Base-by-base conservation (phyloP, 1,140 invertebrate genomes). In the Drosophila pachea region DNA sequence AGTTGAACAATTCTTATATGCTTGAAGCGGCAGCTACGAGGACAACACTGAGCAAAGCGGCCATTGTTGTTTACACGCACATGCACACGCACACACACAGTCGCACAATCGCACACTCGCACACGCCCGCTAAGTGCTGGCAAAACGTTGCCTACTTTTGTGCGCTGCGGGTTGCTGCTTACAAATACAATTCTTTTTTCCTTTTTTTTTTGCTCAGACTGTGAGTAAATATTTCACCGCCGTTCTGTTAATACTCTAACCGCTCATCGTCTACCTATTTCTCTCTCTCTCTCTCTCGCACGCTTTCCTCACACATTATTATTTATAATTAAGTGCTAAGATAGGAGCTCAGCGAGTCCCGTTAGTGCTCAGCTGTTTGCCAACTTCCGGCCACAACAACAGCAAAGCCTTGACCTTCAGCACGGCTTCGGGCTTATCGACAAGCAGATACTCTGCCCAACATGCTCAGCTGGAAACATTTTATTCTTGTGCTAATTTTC, bases 321-420 rank as follows among this genome's bases (percentile, higher is more conserved):
- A 22, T 83, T 84, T 78, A 73, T 84, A 84, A 84, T 84, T 84
- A 76, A 83, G 62, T 64, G 65, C 68, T 61, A 49, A 73, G 72
- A 83, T 73, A 78, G 47, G 47, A 22, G 52, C 22, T 52, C 32
- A 65, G 53, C 61, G 53, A 71, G 58, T 75, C 63, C 76, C 66
- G 73, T 68, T 76, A 36, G 48, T 50, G 58, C 63, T 60, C 32
- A 59, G 62, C 59, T 43, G 43, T 63, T 48, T 56, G 22, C 54
- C 14, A 32, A 49, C 49, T 65, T 58, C 54, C 48, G 49, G 54
- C 36, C 42, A 38, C 40, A 68, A 47, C 8, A 53, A 61, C 52
- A 32, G 38, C 5, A 45, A 40, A 56, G 16, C 81, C 79, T 83
- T 83, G 79, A 84, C 73, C 76, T 79, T 71, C 32, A 56, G 16